phyloP scores from a whole-genome alignment of 1,140 invertebrate genomes.

The Cotesia chilonis region DNA sequence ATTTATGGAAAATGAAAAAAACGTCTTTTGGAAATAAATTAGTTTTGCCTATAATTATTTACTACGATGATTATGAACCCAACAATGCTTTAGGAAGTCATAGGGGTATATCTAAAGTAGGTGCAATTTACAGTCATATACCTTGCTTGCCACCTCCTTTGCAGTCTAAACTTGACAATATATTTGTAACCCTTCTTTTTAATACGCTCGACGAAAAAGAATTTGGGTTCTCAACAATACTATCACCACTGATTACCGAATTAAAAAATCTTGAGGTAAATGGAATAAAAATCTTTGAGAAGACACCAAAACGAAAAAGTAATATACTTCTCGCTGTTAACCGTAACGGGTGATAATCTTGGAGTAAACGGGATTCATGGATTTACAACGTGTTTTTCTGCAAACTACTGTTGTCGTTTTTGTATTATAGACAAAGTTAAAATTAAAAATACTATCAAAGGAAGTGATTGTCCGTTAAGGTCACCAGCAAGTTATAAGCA shows the following conservation, averaged over 20 bases:
- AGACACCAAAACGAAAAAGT: not conserved
- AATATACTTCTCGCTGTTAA: not conserved
- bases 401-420: too few species aligned
- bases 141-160: slow-evolving; percentile 3
- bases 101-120: slow-evolving; percentile 4
- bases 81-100: too few species aligned
- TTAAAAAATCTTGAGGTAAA: not conserved
- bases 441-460: too few species aligned
- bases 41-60: not conserved
- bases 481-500: too few species aligned
- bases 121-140: slow-evolving; percentile 12
- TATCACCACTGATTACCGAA: not conserved
- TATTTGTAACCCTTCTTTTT: not conserved
- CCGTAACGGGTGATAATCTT: too few species aligned
- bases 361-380: too few species aligned
- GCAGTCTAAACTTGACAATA: slow-evolving; percentile 13
- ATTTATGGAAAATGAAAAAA: slow-evolving; percentile 7
- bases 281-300: slow-evolving; percentile 1
- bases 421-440: too few species aligned
- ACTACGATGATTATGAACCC: too few species aligned
- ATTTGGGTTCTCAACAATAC: too few species aligned
- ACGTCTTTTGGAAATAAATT: not conserved
- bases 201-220: slow-evolving; percentile 2
- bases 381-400: too few species aligned
- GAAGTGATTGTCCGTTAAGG: too few species aligned